These are phyloP conservation scores for Hypocryptadius cinnamomeus DNA, from an alignment of 2,113 vertebrate species.

Conservation along the genomic window DNA sequence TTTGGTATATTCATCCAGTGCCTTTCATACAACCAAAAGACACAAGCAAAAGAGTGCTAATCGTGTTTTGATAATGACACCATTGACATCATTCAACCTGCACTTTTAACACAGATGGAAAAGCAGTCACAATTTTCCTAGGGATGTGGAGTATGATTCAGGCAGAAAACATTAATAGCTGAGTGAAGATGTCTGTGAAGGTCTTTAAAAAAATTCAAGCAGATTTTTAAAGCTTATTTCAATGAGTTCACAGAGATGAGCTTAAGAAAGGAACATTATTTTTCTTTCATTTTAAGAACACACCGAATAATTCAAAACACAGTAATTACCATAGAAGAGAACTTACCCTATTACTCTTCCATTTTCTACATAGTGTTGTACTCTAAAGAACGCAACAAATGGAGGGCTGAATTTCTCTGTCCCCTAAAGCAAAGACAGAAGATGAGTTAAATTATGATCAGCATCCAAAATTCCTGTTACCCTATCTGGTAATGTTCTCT, in stretches of 20 bases:
- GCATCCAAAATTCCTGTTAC: neutral
- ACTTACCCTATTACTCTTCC: slow-evolving; percentile 82
- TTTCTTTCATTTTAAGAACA: neutral
- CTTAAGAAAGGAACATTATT: neutral
- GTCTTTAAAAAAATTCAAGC: neutral
- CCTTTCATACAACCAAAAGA: neutral
- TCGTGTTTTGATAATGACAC: neutral
- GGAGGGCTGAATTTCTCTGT: slow-evolving; percentile 70
- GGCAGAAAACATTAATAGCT: neutral
- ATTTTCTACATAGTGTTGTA: slow-evolving; percentile 87
- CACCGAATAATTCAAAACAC: neutral
- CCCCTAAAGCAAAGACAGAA: slow-evolving; percentile 60
- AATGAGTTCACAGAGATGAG: neutral
- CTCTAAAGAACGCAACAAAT: slow-evolving; percentile 80
- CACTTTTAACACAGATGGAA: neutral
- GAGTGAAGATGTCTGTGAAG: neutral
- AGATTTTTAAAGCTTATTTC: neutral
- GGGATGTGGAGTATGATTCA: neutral
- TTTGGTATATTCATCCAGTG: neutral
- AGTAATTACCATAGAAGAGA: neutral
- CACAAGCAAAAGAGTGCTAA: neutral
- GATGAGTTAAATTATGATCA: neutral
- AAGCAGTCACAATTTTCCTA: neutral
- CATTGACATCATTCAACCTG: neutral
- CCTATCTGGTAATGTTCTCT: neutral